These are phyloP conservation scores for Capitulum mitella DNA, from an alignment of 2,888 invertebrate genomes.

Conservation along the genomic window DNA sequence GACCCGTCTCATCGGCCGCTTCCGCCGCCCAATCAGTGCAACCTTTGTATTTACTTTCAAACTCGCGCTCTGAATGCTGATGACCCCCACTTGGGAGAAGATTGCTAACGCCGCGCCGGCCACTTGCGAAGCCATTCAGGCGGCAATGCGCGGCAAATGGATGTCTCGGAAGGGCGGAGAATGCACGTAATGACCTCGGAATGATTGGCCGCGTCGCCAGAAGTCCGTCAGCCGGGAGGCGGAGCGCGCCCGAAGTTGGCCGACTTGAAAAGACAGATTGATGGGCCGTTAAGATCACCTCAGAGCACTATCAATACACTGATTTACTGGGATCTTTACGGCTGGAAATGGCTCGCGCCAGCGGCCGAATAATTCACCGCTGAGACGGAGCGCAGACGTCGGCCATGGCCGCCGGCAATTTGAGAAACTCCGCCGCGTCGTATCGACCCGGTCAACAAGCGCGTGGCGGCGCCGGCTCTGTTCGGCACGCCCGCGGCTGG, in stretches of 20 bases:
- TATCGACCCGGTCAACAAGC: conserved; percentile 10
- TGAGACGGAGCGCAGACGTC: not conserved
- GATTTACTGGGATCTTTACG: not conserved
- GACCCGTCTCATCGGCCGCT: not conserved
- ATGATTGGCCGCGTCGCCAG: not conserved
- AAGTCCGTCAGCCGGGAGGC: not conserved
- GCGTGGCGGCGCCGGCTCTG: not conserved
- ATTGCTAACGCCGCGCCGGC: not conserved
- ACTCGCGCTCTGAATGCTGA: not conserved
- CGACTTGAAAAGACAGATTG: conserved; percentile 10
- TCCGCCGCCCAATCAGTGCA: not conserved
- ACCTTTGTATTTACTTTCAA: not conserved
- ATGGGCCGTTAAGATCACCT: conserved; percentile 26
- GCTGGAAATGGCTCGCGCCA: not conserved
- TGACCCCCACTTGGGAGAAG: not conserved
- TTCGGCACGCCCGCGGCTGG: not conserved
- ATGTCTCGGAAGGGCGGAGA: not conserved
- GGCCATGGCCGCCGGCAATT: not conserved
- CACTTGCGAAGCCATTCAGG: not conserved
- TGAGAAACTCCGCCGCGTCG: not conserved
- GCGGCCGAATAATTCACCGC: not conserved
- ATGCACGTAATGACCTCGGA: not conserved
- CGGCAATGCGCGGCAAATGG: not conserved
- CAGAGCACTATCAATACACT: conserved; percentile 14
- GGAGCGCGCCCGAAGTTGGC: not conserved